phyloP scores from a whole-genome alignment of 1,140 invertebrate species.

The Centruroides sculpturatus region DNA sequence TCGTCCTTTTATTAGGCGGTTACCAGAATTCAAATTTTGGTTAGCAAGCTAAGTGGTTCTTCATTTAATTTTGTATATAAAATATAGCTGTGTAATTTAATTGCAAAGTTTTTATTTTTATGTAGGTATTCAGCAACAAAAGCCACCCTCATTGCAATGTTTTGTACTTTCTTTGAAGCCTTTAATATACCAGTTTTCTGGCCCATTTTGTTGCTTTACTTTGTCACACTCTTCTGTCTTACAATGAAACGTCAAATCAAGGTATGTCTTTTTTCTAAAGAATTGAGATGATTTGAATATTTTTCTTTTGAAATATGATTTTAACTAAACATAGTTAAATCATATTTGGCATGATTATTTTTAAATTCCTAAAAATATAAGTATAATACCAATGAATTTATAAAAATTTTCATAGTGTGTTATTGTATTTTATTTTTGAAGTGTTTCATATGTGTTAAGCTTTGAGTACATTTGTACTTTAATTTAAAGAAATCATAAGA shows the following conservation, averaged over 20 bases:
- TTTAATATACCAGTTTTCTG: constrained; percentile 99
- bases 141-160: constrained; percentile 77
- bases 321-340: too few relatives aligned
- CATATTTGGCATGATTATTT: too few relatives aligned
- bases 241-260: constrained; percentile 99
- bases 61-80: background rate
- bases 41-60: constrained; percentile 19
- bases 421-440: too few relatives aligned
- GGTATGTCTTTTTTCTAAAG: constrained; percentile 37
- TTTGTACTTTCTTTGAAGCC: constrained; percentile 93
- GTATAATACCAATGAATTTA: too few relatives aligned
- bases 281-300: too few relatives aligned
- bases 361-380: too few relatives aligned
- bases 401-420: too few relatives aligned
- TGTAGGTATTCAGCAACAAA: constrained; percentile 75
- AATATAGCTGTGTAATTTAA: background rate
- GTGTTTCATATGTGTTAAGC: too few relatives aligned
- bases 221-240: constrained; percentile 92
- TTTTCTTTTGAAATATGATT: too few relatives aligned
- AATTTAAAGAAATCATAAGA: too few relatives aligned
- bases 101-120: constrained; percentile 14
- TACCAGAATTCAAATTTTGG: constrained; percentile 99
- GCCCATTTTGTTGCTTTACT: constrained; percentile 99
- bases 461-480: too few relatives aligned
- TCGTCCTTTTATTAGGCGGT: constrained; percentile 88